Evolutionary conservation across 2,797 vertebrate species (phyloP), one percentile per base, ranked within the genome.

Genomic region (Microcaecilia unicolor): DNA sequence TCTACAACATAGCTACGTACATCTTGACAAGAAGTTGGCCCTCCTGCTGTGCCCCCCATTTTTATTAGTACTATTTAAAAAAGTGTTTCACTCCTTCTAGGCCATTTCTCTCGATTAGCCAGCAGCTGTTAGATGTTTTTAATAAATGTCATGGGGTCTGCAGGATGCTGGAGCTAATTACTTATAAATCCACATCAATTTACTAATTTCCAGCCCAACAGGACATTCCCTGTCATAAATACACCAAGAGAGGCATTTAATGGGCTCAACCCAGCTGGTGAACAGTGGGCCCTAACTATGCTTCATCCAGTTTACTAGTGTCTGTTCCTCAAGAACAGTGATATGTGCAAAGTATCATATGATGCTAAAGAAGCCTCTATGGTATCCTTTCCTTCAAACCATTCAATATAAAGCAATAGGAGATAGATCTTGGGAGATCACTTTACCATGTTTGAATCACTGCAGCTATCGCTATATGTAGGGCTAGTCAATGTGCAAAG

Each of bases 101-200:
- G 32, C 5, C 54, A 28, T 67, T 64, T 48, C 39, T 63, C 36
- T 44, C 31, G 42, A 54, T 59, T 61, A 70, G 23, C 17, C 41
- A 70, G 54, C 37, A 61, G 42, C 42, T 66, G 41, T 35, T 59
- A 34, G 23, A 43, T 50, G 12, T 38, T 61, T 66, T 18, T 49
- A 54, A 48, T 38, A 39, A 54, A 50, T 64, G 72, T 52, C 37
- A 43, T 15, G 41, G 46, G 25, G 33, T 51, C 58, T 60, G 9
- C 56, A 49, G 61, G 61, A 29, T 46, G 13, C 28, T 47, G 32
- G 20, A 20, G 33, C 30, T 72, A 70, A 77, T 74, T 70, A 50
- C 33, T 61, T 68, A 36, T 53, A 70, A 67, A 70, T 72, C 61
- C 1, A 10, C 30, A 57, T 64, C 51, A 50, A 23, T 69, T 70